A percentile compares a stretch with the other conserved stretches of the same genome.
phyloP scores from a whole-genome alignment of 1,140 invertebrate genomes.

The Pteromalus puparum region DNA sequence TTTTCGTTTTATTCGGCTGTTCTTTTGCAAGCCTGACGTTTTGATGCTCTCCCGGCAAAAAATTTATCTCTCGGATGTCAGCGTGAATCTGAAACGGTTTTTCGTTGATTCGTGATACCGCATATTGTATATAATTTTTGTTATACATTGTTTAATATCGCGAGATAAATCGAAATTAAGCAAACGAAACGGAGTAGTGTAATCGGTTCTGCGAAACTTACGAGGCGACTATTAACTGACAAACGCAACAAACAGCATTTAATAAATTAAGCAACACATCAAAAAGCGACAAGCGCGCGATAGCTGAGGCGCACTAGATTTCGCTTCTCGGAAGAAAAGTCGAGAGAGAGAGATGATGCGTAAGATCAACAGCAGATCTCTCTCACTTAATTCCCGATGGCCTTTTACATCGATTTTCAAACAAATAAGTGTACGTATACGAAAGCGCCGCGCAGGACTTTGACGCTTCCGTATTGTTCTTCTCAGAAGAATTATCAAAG shows the following conservation, averaged over 20 bases:
- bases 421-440: background rate
- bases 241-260: background rate
- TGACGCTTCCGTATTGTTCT: conserved; percentile 19
- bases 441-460: background rate
- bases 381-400: background rate
- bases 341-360: background rate
- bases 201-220: background rate
- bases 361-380: background rate
- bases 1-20: background rate
- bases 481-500: conserved; percentile 11
- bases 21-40: too few relatives aligned
- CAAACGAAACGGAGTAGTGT: too few relatives aligned
- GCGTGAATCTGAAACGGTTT: background rate
- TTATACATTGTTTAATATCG: too few relatives aligned
- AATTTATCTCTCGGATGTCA: background rate
- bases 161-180: too few relatives aligned
- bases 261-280: background rate
- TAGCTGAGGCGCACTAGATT: background rate
- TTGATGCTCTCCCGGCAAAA: background rate
- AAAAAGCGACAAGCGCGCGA: background rate
- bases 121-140: too few relatives aligned
- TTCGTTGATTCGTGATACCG: too few relatives aligned
- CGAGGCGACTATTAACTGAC: background rate
- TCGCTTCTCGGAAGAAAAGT: background rate
- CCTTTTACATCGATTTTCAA: conserved; percentile 8